Evolutionary conservation across 2,888 invertebrate genomes (phyloP), one percentile per base, ranked within the genome.

Genomic region (Anthophora plumipes): DNA sequence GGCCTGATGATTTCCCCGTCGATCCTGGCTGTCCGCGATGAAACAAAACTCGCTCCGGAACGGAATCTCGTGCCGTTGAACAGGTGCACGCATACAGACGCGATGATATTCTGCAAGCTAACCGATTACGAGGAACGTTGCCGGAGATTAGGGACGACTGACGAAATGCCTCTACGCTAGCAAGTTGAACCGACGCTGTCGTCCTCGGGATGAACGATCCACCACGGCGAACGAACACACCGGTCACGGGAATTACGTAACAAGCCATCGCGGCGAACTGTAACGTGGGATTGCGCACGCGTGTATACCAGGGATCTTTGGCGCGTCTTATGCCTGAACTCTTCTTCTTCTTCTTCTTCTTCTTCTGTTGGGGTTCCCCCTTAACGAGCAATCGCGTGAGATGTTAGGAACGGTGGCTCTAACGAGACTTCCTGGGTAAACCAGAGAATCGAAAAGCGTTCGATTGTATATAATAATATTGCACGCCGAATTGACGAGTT

Each of bases 71-170:
- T 6, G 8, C 11, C 22, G 52, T 11, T 17, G 67, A 79, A 82
- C 82, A 82, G 76, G 83, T 80, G 82, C 67, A 79, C 54, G 76
- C 72, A 70, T 79, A 17, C 31, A 31, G 2, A 31, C 67, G 4
- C 54, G 66, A 41, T 46, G 52, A 61, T 71, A n/a, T 82, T 74
- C 57, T 37, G 46, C 20, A 60, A 60, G n/a, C 43, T n/a, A 48
- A 20, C n/a, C 67, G 41, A 61, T 20, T 20, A 39, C 60, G 70
- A 41, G 68, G 46, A 31, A 57, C 68, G 25, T 20, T 57, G 20
- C 20, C 57, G 17, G 46, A 37, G 68, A 69, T 57, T 69, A 69
- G 57, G 31, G 43, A 68, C 67, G 55, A 31, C 43, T 39, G 54
- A 54, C 52, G 43, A 54, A 43, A 64, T 11, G 39, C 25, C 52